Conservation (phyloP, 2,113 vertebrate species). For the Oryzias celebensis region DNA sequence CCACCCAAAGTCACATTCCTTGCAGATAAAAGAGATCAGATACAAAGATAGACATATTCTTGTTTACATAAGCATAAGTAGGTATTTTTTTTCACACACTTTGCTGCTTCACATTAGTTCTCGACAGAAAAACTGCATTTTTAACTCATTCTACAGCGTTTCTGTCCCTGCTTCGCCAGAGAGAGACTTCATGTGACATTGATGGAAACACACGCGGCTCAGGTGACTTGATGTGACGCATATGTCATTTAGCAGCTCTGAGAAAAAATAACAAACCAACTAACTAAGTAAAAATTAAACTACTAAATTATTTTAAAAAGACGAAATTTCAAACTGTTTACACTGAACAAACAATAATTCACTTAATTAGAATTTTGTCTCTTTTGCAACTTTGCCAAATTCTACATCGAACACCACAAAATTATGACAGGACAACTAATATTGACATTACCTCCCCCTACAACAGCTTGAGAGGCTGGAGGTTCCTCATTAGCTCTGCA, state of each 20-base stretch:
- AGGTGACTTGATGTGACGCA: conserved; percentile 8
- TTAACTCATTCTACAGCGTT: not conserved
- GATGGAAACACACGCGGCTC: conserved; percentile 10
- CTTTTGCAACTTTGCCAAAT: conserved; percentile 27
- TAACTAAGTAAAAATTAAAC: conserved; percentile 18
- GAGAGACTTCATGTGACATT: not conserved
- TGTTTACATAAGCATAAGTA: not conserved
- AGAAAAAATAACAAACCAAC: conserved; percentile 26
- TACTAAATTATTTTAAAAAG: not conserved
- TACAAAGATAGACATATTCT: conserved; percentile 1
- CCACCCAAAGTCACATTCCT: conserved; percentile 17
- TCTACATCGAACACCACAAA: conserved; percentile 30
- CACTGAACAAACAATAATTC: too few relatives aligned
- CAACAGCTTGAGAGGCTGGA: conserved; percentile 64
- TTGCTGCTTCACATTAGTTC: not conserved
- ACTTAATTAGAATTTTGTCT: too few relatives aligned
- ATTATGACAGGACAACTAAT: conserved; percentile 70
- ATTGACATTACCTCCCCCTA: conserved; percentile 66
- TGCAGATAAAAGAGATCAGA: conserved; percentile 9
- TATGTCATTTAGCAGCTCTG: conserved; percentile 22
- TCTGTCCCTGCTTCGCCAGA: not conserved
- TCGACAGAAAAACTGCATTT: not conserved
- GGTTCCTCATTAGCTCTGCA: conserved; percentile 61
- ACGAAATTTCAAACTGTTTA: too few relatives aligned
- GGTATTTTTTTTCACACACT: not conserved